A percentile compares a stretch with the other conserved stretches of the same genome.
phyloP scores from a whole-genome alignment of 1,140 invertebrate species.

The Proales similis region DNA sequence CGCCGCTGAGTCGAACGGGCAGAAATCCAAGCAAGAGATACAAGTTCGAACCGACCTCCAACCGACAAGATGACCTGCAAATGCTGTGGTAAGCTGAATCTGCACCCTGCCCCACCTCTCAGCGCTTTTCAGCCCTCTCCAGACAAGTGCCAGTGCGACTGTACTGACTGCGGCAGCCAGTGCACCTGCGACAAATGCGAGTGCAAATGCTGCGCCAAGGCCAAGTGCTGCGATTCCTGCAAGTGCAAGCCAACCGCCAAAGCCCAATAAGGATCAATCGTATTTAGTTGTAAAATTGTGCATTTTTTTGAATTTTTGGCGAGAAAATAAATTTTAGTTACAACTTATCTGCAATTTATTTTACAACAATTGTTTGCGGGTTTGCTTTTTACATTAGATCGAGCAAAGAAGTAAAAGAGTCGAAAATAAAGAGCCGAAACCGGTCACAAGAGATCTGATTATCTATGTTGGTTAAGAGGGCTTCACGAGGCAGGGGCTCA shows the following conservation, averaged over 20 bases:
- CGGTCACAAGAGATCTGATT: too few species aligned
- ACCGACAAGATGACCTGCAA: conserved; percentile 13
- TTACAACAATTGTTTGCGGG: neutral
- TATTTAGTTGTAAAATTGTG: too few species aligned
- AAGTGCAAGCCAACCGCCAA: neutral
- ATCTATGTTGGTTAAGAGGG: too few species aligned
- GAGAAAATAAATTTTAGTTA: neutral
- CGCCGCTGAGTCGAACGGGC: neutral
- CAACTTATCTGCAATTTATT: neutral
- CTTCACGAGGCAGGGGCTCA: too few species aligned
- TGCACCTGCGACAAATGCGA: conserved; percentile 24
- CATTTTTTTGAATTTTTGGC: conserved; percentile 1
- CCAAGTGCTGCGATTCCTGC: conserved; percentile 23
- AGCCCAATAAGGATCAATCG: too few species aligned
- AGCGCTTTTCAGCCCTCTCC: too few species aligned
- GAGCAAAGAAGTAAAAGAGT: too few species aligned
- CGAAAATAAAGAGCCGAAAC: too few species aligned
- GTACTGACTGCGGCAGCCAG: conserved; percentile 15
- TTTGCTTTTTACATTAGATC: too few species aligned
- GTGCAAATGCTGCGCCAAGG: conserved; percentile 9
- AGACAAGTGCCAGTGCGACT: conserved; percentile 23
- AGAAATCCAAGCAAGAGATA: conserved; percentile 1
- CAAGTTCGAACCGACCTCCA: neutral
- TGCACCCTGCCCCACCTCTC: too few species aligned
- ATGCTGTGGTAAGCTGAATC: too few species aligned